Base-by-base conservation (phyloP, 2,113 vertebrate species). In the Ciconia stormi region DNA sequence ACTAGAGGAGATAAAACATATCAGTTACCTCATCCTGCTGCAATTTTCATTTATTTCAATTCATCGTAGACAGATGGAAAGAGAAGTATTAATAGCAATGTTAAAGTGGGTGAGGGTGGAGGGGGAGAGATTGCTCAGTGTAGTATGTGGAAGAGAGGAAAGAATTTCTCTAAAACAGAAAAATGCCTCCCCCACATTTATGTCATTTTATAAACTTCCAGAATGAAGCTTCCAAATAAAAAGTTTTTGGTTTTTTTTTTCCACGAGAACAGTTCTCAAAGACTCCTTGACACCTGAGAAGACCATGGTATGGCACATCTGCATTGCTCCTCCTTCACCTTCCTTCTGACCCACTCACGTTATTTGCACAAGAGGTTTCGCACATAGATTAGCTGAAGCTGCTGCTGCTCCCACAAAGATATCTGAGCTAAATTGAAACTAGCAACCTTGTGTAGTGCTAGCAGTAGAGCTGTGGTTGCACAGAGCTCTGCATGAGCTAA, bases 1-100 rank as follows among this genome's bases (percentile, higher is more conserved):
- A 99, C 99, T 99, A 62, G 38, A 97, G 96, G 49, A 89, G 70
- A 95, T 32, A 72, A 53, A 85, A 69, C 25, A 47, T 70, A 88
- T 66, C 62, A 66, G 81, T 90, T 94, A 96, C 80, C 72, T 94
- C 93, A 93, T 40, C 52, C 79, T 90, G 53, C 66, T 90, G 89
- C 77, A 88, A 87, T 82, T 96, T 82, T 97, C 61, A 89, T 84
- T 93, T 96, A 93, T 81, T 93, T 79, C 85, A 95, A 78, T 91
- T 93, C 84, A 89, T 62, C 4, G 58, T 69, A 95, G 93, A 95
- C 95, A 97, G 96, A 94, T 95, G 93, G 90, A 96, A 91, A 92
- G 76, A 80, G 76, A 76, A 82, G 72, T 96, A 95, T 97, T 96
- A 97, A 96, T 96, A 96, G 96, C 47, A 82, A 91, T 61, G 86